phyloP scores from a whole-genome alignment of 2,797 vertebrate genomes.

The Syngnathus rostellatus region DNA sequence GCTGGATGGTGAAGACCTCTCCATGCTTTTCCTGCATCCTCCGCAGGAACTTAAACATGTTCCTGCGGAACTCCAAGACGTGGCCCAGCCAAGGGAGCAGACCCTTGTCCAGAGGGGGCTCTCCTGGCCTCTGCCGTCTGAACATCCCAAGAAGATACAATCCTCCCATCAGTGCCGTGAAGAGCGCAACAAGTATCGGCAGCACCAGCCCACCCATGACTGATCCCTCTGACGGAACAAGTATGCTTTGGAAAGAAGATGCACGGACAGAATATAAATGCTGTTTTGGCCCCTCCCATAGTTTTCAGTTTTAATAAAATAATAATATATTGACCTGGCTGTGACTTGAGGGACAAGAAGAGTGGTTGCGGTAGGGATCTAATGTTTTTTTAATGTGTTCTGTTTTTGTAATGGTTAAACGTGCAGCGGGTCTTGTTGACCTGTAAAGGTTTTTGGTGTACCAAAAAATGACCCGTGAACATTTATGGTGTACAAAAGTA shows the following conservation, averaged over 20 bases:
- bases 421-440: background rate
- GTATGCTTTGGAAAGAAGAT: background rate
- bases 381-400: too few species aligned
- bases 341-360: background rate
- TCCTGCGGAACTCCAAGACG: constrained; percentile 66
- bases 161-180: constrained; percentile 47
- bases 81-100: constrained; percentile 84
- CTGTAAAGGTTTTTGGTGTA: background rate
- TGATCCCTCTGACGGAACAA: background rate
- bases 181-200: constrained; percentile 53
- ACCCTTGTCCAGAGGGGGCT: constrained; percentile 85
- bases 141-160: constrained; percentile 69
- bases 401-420: background rate
- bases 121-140: constrained; percentile 63
- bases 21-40: constrained; percentile 79
- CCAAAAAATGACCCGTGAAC: background rate
- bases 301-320: background rate
- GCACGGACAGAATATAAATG: background rate
- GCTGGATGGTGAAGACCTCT: constrained; percentile 80
- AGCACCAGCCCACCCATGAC: constrained; percentile 67
- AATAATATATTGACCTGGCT: too few species aligned
- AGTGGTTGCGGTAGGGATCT: too few species aligned
- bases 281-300: constrained; percentile 6
- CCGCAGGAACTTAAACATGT: constrained; percentile 72
- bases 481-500: background rate